phyloP scores from a whole-genome alignment of 2,888 invertebrate species.

The Dysmachus trigonus region DNA sequence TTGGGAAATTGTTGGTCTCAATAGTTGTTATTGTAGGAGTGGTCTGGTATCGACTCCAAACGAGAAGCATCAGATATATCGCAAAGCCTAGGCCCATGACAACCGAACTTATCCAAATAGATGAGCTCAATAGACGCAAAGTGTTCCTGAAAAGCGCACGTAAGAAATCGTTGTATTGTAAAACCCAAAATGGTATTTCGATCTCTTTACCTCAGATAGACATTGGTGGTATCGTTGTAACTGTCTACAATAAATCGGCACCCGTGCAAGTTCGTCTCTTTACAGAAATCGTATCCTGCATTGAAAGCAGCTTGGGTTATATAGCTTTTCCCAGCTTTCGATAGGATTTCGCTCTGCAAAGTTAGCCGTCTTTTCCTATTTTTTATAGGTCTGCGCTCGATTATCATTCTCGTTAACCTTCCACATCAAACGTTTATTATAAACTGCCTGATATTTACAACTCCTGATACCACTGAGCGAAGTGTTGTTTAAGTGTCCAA shows the following conservation, averaged over 20 bases:
- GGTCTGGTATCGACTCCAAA: conserved; percentile 54
- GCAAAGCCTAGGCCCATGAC: conserved; percentile 52
- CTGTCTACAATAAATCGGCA: conserved; percentile 52
- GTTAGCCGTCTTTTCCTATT: neutral
- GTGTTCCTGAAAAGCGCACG: neutral
- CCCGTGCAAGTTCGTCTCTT: conserved; percentile 53
- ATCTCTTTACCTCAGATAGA: conserved; percentile 48
- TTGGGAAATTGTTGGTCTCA: conserved; percentile 71
- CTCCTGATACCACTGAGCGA: neutral
- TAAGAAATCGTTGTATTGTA: neutral
- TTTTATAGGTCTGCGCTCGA: neutral
- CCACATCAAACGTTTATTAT: neutral
- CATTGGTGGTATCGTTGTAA: conserved; percentile 49
- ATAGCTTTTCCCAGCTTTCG: conserved; percentile 20
- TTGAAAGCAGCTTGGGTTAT: conserved; percentile 39
- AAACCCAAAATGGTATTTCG: neutral
- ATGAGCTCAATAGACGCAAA: conserved; percentile 34
- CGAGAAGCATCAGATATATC: conserved; percentile 52
- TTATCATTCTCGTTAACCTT: conserved; percentile 20
- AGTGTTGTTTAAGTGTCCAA: neutral
- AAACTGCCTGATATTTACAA: neutral
- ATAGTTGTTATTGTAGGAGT: conserved; percentile 60
- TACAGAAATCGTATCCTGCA: conserved; percentile 51
- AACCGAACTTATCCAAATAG: conserved; percentile 52
- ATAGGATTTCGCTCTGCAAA: neutral